Conservation (phyloP, 2,113 vertebrate species). For the Apaloderma vittatum region DNA sequence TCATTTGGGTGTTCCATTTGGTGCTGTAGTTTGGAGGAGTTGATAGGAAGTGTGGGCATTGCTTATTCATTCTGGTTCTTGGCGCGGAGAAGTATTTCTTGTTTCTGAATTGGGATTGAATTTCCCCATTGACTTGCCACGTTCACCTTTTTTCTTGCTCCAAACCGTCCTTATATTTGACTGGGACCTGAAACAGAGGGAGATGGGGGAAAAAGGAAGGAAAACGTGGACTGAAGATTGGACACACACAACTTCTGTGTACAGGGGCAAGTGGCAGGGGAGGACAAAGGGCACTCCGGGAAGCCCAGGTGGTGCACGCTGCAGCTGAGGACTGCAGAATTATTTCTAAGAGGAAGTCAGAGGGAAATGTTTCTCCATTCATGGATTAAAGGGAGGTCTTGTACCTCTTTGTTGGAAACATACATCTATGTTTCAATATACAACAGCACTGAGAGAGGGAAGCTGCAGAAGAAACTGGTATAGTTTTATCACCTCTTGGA, state of each 20-base stretch:
- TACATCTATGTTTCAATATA: fast-evolving
- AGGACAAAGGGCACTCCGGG: too few relatives aligned
- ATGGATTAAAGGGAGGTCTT: background rate
- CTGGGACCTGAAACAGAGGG: background rate
- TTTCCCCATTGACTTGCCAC: background rate
- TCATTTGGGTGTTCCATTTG: background rate
- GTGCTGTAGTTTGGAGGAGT: background rate
- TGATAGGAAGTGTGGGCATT: background rate
- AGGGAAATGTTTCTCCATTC: background rate
- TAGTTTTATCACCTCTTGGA: background rate
- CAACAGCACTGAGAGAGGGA: background rate
- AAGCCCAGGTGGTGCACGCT: background rate
- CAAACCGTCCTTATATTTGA: background rate
- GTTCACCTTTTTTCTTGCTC: background rate
- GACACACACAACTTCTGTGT: fast-evolving
- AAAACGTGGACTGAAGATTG: background rate
- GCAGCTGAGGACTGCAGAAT: background rate
- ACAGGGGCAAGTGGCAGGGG: background rate
- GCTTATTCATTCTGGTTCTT: background rate
- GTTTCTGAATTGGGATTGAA: background rate
- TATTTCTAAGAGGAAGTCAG: background rate
- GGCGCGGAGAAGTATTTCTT: background rate
- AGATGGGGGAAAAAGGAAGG: background rate
- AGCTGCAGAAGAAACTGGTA: background rate
- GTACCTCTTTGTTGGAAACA: background rate